Evolutionary conservation across 1,140 invertebrate genomes (phyloP).

Genomic region (Drosophila funebris): DNA sequence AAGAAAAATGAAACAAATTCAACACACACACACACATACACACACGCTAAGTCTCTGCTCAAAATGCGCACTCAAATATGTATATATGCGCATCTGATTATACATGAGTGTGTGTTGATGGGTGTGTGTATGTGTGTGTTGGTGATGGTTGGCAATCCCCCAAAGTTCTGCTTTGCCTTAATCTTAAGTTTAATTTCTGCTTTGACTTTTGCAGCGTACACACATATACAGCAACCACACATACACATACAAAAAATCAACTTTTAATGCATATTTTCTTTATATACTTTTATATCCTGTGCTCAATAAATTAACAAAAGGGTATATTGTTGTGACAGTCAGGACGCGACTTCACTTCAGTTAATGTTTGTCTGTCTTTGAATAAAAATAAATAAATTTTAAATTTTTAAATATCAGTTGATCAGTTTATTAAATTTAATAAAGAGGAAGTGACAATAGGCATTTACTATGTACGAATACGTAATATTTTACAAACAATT

Average conservation of each 20-base stretch:
- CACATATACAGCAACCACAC: conserved; percentile 11
- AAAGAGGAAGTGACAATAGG: too few relatives aligned
- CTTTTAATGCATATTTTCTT: conserved; percentile 53
- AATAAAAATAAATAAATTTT: too few relatives aligned
- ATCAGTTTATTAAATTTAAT: too few relatives aligned
- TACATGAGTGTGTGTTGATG: conserved; percentile 59
- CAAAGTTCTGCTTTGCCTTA: conserved; percentile 63
- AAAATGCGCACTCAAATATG: conserved; percentile 72
- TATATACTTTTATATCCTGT: conserved; percentile 1
- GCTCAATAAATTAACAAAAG: not conserved
- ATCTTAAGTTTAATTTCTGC: conserved; percentile 74
- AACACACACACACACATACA: conserved; percentile 1
- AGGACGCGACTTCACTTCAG: not conserved
- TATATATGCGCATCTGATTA: conserved; percentile 79
- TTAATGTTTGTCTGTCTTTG: too few relatives aligned
- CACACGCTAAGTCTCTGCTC: not conserved
- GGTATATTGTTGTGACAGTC: not conserved
- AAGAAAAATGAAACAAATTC: conserved; percentile 28
- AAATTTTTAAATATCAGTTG: too few relatives aligned
- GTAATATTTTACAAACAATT: not conserved
- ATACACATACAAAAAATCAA: conserved; percentile 32
- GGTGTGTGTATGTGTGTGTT: conserved; percentile 32
- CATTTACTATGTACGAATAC: not conserved
- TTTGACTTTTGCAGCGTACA: conserved; percentile 64
- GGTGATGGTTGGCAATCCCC: conserved; percentile 51